Percentiles rank a stretch among this genome's conserved stretches.
Conservation (phyloP, 1,140 invertebrate species). For the Drosophila subpulchrella region DNA sequence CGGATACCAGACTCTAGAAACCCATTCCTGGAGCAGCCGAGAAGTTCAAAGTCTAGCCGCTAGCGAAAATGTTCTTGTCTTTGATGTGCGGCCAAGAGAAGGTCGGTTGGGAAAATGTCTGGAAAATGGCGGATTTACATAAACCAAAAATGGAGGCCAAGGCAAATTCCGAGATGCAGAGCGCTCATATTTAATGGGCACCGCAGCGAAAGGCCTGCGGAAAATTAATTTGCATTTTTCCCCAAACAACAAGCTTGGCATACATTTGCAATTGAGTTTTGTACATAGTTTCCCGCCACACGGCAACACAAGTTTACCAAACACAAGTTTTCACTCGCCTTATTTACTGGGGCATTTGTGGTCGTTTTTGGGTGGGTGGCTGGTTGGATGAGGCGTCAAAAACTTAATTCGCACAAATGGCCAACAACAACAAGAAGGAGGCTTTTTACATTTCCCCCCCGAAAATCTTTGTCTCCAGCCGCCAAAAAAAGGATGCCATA, state of each 20-base stretch:
- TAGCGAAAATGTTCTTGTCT: conserved; percentile 59
- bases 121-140: conserved; percentile 58
- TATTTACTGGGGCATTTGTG: conserved; percentile 53
- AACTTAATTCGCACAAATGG: conserved; percentile 69
- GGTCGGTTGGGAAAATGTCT: conserved; percentile 4
- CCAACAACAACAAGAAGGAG: conserved; percentile 29
- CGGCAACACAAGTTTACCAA: conserved; percentile 19
- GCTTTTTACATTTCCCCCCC: not conserved
- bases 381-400: conserved; percentile 19
- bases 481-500: conserved; percentile 8
- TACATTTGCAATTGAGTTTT: conserved; percentile 46
- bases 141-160: conserved; percentile 42
- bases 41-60: conserved; percentile 73
- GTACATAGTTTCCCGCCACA: conserved; percentile 42
- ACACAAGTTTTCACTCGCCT: conserved; percentile 62
- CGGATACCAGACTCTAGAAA: not conserved
- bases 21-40: conserved; percentile 2
- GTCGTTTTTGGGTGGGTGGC: not conserved
- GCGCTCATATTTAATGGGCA: conserved; percentile 62
- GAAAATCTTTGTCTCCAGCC: conserved; percentile 5
- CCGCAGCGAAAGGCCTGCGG: conserved; percentile 44
- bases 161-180: conserved; percentile 19
- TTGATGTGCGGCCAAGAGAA: conserved; percentile 57
- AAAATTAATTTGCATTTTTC: conserved; percentile 63
- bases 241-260: conserved; percentile 30